A percentile compares a stretch with the other conserved stretches of the same genome.
These are phyloP conservation scores for Trichogramma dendrolimi DNA, from an alignment of 2,888 invertebrate genomes.

Conservation along the genomic window DNA sequence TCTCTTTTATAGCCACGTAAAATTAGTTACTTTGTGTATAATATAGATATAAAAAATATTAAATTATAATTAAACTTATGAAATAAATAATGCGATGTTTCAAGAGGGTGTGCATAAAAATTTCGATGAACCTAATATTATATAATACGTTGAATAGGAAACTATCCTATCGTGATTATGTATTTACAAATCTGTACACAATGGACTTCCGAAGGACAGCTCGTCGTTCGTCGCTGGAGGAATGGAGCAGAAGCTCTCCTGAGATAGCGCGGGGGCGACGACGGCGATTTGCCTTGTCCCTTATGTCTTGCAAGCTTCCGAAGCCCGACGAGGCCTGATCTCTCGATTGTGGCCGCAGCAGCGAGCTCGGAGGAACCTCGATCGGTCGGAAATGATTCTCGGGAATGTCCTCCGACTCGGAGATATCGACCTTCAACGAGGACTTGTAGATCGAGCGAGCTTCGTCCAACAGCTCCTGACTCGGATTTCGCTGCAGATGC, in stretches of 20 bases:
- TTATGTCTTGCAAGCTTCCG: slow-evolving; percentile 39
- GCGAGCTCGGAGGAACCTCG: neutral
- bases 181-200: slow-evolving; percentile 41
- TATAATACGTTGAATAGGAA: no score
- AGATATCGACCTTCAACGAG: neutral
- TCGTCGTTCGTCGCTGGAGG: slow-evolving; percentile 19
- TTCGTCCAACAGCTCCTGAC: slow-evolving; percentile 12
- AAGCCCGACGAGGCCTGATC: slow-evolving; percentile 43
- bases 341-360: slow-evolving; percentile 36
- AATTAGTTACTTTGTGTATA: no score
- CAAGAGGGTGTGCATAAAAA: no score
- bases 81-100: no score
- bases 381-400: slow-evolving; percentile 21
- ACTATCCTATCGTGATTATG: slow-evolving; percentile 41
- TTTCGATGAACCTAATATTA: no score
- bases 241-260: no score
- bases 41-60: no score
- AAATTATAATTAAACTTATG: no score
- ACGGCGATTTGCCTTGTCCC: slow-evolving; percentile 28
- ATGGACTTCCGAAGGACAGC: slow-evolving; percentile 11
- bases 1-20: no score
- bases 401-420: slow-evolving; percentile 25
- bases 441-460: neutral
- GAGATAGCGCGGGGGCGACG: no score
- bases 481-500: slow-evolving; percentile 17